Conservation (phyloP, 2,888 invertebrate genomes). For the Aricia artaxerxes region DNA sequence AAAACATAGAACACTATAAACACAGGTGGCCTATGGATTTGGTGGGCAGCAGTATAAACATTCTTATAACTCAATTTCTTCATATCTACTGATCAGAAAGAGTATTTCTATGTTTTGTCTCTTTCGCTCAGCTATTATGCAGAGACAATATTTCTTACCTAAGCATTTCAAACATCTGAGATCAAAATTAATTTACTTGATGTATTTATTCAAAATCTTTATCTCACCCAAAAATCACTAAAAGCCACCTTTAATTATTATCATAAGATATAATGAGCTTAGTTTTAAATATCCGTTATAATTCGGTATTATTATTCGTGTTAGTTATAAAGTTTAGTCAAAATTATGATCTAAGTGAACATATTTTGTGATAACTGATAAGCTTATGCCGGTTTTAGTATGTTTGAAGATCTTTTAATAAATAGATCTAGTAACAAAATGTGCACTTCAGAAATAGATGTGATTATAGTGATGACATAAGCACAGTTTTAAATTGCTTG, state of each 20-base stretch:
- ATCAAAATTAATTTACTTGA: neutral
- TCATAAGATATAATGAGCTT: constrained; percentile 7
- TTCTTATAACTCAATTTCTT: neutral
- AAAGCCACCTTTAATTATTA: constrained; percentile 10
- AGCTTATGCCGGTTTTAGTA: neutral
- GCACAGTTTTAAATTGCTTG: neutral
- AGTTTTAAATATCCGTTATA: constrained; percentile 23
- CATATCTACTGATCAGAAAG: neutral
- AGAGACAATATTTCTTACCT: neutral
- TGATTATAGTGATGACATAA: neutral
- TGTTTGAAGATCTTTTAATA: neutral
- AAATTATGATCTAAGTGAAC: constrained; percentile 63
- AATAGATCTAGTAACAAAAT: constrained; percentile 9
- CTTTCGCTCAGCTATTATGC: neutral
- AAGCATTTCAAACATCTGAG: neutral
- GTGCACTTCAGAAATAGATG: neutral
- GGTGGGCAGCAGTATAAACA: neutral
- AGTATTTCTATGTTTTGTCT: too few species aligned
- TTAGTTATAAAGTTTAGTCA: constrained; percentile 45
- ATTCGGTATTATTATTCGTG: constrained; percentile 30
- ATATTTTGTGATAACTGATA: constrained; percentile 34
- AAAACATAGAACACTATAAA: constrained; percentile 10
- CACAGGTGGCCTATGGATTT: neutral
- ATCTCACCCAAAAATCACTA: constrained; percentile 15
- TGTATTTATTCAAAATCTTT: neutral